Evolutionary conservation across 2,888 invertebrate species (phyloP).

Genomic region (Latrodectus elegans): DNA sequence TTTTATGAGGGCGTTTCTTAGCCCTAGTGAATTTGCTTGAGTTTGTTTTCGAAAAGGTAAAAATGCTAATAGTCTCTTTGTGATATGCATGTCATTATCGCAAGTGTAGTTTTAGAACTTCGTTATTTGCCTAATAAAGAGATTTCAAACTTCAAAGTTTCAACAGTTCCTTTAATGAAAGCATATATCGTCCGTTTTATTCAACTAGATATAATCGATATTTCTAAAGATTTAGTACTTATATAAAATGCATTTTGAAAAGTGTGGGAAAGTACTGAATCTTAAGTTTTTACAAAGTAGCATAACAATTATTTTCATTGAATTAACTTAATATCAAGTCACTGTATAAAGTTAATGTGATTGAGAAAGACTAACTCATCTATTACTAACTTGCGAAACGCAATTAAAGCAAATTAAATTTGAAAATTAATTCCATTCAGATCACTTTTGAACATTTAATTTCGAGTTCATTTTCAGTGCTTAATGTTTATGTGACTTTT

Average conservation of each 20-base stretch:
- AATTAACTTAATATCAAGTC: no score
- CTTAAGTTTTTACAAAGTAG: not conserved
- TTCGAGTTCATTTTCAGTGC: no score
- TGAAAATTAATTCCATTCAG: no score
- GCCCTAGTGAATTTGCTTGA: slow-evolving; percentile 7
- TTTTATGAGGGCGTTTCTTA: slow-evolving; percentile 21
- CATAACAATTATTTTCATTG: no score
- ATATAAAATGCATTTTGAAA: not conserved
- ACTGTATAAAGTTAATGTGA: no score
- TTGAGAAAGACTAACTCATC: no score
- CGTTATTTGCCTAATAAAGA: slow-evolving; percentile 57
- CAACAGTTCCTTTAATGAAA: not conserved
- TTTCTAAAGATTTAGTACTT: not conserved
- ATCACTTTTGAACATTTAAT: no score
- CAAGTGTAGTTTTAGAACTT: slow-evolving; percentile 57
- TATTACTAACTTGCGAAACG: no score
- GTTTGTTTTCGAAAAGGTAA: slow-evolving; percentile 47
- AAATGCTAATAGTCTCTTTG: slow-evolving; percentile 55
- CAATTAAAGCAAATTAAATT: no score
- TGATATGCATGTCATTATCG: slow-evolving; percentile 48
- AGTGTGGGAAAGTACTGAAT: not conserved
- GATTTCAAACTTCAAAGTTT: slow-evolving; percentile 32
- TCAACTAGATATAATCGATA: not conserved
- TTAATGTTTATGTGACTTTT: no score
- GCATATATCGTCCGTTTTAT: not conserved